These are phyloP conservation scores for Halyomorpha halys DNA, from an alignment of 1,140 invertebrate species.

Conservation along the genomic window DNA sequence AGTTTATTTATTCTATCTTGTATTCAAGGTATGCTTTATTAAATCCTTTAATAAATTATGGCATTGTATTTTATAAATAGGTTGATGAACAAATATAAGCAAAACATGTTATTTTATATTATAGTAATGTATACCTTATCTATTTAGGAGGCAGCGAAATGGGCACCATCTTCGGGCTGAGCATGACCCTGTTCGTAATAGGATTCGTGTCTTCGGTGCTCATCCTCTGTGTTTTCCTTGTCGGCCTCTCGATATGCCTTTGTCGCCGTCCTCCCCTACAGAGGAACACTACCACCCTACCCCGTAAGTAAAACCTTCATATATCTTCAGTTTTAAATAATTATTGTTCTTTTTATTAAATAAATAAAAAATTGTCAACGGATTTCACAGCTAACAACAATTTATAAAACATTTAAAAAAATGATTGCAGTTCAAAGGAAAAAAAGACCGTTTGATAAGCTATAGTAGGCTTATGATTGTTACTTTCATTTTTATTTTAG, in stretches of 20 bases:
- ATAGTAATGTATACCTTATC: constrained; percentile 22
- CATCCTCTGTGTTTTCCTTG: constrained; percentile 52
- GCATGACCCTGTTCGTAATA: constrained; percentile 61
- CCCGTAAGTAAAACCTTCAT: constrained; percentile 28
- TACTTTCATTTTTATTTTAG: too few relatives aligned
- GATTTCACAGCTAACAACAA: too few relatives aligned
- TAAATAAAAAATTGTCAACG: too few relatives aligned
- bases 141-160: constrained; percentile 53
- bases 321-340: neutral
- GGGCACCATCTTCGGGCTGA: constrained; percentile 61
- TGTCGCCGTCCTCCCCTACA: constrained; percentile 51
- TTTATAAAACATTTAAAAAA: too few relatives aligned
- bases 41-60: too few relatives aligned
- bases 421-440: too few relatives aligned
- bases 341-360: too few relatives aligned
- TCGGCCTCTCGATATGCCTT: constrained; percentile 57
- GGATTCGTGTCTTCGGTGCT: constrained; percentile 55
- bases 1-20: too few relatives aligned
- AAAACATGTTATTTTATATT: neutral
- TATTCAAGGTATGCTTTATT: too few relatives aligned
- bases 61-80: neutral
- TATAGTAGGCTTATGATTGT: too few relatives aligned
- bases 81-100: too few relatives aligned
- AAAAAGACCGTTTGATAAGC: too few relatives aligned
- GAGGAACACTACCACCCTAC: constrained; percentile 37